A percentile compares a stretch with the other conserved stretches of the same genome.
These are phyloP conservation scores for Aquatica leii DNA, from an alignment of 2,888 invertebrate genomes.

Conservation along the genomic window DNA sequence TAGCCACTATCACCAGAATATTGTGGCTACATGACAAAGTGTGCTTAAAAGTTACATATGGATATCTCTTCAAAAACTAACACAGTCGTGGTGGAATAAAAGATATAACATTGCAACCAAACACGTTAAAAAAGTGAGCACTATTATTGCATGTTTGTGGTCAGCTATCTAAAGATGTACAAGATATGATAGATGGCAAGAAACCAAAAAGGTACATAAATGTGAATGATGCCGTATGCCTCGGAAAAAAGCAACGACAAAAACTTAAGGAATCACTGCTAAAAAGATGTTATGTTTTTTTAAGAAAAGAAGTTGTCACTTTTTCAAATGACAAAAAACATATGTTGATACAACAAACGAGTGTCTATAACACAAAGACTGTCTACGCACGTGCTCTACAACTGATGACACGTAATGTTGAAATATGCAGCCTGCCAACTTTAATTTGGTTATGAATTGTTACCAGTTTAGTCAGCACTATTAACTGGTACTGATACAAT, in stretches of 20 bases:
- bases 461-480: constrained; percentile 7
- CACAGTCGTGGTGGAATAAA: constrained; percentile 12
- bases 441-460: neutral
- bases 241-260: no score
- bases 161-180: neutral
- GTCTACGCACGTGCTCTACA: neutral
- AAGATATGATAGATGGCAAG: constrained; percentile 1
- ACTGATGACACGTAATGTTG: constrained; percentile 3
- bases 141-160: neutral
- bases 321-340: constrained; percentile 1
- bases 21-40: no score
- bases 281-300: neutral
- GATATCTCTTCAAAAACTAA: no score
- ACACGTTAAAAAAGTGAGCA: neutral
- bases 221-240: no score
- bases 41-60: no score
- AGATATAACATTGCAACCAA: constrained; percentile 6
- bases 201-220: no score
- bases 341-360: neutral
- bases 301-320: neutral
- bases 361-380: neutral
- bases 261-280: neutral
- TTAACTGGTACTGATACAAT: no score
- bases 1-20: no score
- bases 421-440: neutral